Conservation (phyloP, 2,113 vertebrate species). For the Eolophus roseicapilla region DNA sequence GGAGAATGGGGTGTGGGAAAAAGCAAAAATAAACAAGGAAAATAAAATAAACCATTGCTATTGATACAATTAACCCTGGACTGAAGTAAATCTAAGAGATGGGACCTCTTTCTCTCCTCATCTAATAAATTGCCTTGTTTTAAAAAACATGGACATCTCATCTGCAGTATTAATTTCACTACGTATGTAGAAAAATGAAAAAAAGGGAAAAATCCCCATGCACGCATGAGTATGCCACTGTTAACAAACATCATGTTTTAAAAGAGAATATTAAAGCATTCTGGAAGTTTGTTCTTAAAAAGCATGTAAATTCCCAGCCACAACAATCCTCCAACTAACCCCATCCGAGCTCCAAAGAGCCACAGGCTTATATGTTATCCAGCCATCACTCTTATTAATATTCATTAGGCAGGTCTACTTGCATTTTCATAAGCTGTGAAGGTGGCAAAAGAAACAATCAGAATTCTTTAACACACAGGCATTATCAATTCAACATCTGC, state of each 20-base stretch:
- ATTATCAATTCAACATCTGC: conserved; percentile 75
- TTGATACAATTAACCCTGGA: conserved; percentile 54
- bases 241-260: conserved; percentile 59
- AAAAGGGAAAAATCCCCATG: background rate
- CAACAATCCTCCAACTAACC: conserved; percentile 68
- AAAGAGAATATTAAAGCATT: conserved; percentile 64
- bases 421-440: conserved; percentile 77
- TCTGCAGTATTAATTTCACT: background rate
- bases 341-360: conserved; percentile 69
- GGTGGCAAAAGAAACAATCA: conserved; percentile 77
- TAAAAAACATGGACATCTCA: background rate
- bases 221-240: background rate
- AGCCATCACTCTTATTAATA: conserved; percentile 72
- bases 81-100: conserved; percentile 45
- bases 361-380: conserved; percentile 66
- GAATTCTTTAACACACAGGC: conserved; percentile 75
- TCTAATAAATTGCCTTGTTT: conserved; percentile 57
- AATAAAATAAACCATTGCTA: background rate
- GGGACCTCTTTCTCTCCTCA: conserved; percentile 54
- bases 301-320: conserved; percentile 71
- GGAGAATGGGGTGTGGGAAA: background rate
- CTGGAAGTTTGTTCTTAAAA: conserved; percentile 72
- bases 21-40: background rate
- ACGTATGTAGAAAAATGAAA: background rate
- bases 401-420: conserved; percentile 75